Conservation (phyloP, 2,113 vertebrate genomes). For the Notiomystis cincta region DNA sequence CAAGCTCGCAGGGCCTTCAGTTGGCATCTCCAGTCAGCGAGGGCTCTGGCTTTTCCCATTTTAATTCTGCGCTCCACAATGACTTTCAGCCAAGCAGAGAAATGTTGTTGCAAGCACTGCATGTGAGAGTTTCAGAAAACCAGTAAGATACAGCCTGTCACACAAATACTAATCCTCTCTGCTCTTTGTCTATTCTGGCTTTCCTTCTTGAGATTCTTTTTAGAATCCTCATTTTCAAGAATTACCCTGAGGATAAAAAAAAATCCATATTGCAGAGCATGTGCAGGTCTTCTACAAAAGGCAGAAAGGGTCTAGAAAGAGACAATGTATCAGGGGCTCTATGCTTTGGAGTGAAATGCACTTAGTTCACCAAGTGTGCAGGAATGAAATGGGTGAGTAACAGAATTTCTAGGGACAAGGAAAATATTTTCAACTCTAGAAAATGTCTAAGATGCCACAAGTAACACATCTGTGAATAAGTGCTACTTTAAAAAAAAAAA, state of each 20-base stretch:
- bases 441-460: slow-evolving; percentile 1
- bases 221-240: background rate
- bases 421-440: background rate
- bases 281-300: background rate
- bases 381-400: background rate
- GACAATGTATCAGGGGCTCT: background rate
- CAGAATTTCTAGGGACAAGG: background rate
- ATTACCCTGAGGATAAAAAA: background rate
- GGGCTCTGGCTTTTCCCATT: slow-evolving; percentile 82
- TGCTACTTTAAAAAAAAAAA: background rate
- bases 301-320: background rate
- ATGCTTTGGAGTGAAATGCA: background rate
- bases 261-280: background rate
- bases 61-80: slow-evolving; percentile 80
- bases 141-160: background rate
- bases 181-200: background rate
- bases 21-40: slow-evolving; percentile 87
- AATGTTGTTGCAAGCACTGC: slow-evolving; percentile 87
- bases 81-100: slow-evolving; percentile 87
- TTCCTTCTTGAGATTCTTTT: background rate
- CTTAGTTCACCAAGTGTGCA: background rate
- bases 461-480: background rate
- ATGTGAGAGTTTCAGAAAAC: slow-evolving; percentile 50
- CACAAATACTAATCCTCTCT: background rate
- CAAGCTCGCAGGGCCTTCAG: slow-evolving; percentile 83